A percentile compares a stretch with the other conserved stretches of the same genome.
Conservation (phyloP, 2,797 vertebrate species). For the Peromyscus aztecus region DNA sequence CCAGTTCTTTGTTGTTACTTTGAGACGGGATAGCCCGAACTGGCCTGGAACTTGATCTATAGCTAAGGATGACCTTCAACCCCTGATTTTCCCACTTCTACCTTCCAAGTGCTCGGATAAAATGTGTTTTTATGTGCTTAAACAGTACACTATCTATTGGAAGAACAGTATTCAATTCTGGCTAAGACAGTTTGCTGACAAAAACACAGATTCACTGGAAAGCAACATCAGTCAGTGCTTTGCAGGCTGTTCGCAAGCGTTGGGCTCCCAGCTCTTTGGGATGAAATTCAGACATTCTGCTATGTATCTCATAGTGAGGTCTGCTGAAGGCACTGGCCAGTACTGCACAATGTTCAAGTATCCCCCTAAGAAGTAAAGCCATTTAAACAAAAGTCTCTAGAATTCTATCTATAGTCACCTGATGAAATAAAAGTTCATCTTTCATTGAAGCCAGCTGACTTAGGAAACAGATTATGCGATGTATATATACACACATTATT, state of each 20-base stretch:
- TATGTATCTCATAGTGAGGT: background rate
- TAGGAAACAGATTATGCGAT: background rate
- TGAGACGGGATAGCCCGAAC: background rate
- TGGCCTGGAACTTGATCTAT: background rate
- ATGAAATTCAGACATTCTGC: background rate
- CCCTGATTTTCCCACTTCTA: background rate
- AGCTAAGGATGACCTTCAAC: background rate
- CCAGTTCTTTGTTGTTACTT: background rate
- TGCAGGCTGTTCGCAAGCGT: background rate
- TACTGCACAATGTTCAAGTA: background rate
- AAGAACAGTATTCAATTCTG: constrained; percentile 1
- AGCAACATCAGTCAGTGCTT: background rate
- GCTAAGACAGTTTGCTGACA: background rate
- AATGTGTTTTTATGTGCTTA: background rate
- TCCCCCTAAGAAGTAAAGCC: constrained; percentile 23
- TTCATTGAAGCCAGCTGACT: constrained; percentile 11
- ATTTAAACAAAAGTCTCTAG: constrained; percentile 44
- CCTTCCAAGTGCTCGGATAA: background rate
- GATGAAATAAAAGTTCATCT: constrained; percentile 46
- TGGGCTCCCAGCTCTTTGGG: background rate
- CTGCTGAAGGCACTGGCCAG: background rate
- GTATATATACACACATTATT: background rate
- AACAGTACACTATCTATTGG: background rate
- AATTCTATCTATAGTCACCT: constrained; percentile 39
- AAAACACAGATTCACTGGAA: constrained; percentile 18